phyloP scores from a whole-genome alignment of 2,113 vertebrate species.

The Caranx melampygus region DNA sequence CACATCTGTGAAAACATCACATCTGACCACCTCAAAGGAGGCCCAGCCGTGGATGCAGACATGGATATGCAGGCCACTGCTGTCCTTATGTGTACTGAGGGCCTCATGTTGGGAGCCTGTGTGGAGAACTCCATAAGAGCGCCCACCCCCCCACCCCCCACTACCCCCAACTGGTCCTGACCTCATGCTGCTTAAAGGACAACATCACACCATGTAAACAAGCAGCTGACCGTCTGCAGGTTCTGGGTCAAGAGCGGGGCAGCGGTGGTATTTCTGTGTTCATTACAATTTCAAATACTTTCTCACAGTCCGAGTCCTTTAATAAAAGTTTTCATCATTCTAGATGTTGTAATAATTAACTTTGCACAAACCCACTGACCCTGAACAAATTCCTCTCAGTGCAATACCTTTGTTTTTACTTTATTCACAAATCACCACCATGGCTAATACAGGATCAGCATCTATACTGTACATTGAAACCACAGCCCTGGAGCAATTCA shows the following conservation, averaged over 20 bases:
- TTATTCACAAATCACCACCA: too few relatives aligned
- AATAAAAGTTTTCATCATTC: neutral
- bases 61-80: constrained; percentile 57
- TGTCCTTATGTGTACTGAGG: constrained; percentile 58
- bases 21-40: constrained; percentile 71
- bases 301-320: neutral
- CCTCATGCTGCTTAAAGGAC: constrained; percentile 65
- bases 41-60: constrained; percentile 61
- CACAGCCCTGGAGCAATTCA: too few relatives aligned
- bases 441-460: too few relatives aligned
- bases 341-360: constrained; percentile 12
- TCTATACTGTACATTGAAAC: too few relatives aligned
- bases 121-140: constrained; percentile 44
- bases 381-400: neutral
- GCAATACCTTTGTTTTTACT: constrained; percentile 1
- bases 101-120: constrained; percentile 42
- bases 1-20: constrained; percentile 85
- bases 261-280: constrained; percentile 18
- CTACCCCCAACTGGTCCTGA: constrained; percentile 38
- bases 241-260: constrained; percentile 50
- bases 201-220: constrained; percentile 74
- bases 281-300: constrained; percentile 16
- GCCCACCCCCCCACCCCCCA: neutral
- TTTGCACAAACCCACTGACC: neutral
- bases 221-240: constrained; percentile 53